Conservation (phyloP, 2,797 vertebrate species). For the Gallinago stenura region DNA sequence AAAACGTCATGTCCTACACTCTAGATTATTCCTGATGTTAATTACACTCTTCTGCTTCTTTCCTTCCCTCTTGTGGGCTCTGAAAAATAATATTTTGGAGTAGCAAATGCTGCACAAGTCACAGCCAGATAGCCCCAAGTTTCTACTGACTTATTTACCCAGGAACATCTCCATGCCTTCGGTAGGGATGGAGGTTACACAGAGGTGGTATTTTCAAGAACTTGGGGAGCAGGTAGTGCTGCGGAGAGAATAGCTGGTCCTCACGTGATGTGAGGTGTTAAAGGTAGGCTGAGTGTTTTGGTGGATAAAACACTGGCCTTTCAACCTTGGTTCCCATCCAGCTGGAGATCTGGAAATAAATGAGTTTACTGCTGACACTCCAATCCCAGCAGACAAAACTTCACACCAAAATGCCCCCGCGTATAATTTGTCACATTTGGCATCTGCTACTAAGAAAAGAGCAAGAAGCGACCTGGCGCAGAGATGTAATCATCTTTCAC, state of each 20-base stretch:
- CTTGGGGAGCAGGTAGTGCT: background rate
- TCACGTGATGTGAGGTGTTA: slow-evolving; percentile 2
- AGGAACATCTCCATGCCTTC: accelerated
- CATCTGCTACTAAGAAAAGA: slow-evolving; percentile 61
- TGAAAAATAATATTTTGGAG: background rate
- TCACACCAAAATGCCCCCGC: slow-evolving; percentile 59
- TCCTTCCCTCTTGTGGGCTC: background rate
- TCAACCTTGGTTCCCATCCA: slow-evolving; percentile 27
- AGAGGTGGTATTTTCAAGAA: accelerated
- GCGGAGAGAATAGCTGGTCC: slow-evolving; percentile 12
- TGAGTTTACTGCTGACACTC: slow-evolving; percentile 64
- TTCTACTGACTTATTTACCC: background rate
- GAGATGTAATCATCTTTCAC: slow-evolving; percentile 79
- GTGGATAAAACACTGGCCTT: slow-evolving; percentile 51
- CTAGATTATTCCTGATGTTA: background rate
- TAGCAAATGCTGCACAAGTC: background rate
- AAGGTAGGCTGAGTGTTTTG: slow-evolving; percentile 19
- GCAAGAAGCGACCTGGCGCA: slow-evolving; percentile 51
- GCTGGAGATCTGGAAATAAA: slow-evolving; percentile 65
- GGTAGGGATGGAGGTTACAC: accelerated
- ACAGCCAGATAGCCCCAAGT: background rate
- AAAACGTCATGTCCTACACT: background rate
- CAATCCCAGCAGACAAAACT: slow-evolving; percentile 51
- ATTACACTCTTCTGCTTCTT: background rate
- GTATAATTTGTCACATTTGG: slow-evolving; percentile 75